Evolutionary conservation across 2,888 invertebrate species (phyloP), one percentile per base, ranked within the genome.

Genomic region (Steinernema hermaphroditum): DNA sequence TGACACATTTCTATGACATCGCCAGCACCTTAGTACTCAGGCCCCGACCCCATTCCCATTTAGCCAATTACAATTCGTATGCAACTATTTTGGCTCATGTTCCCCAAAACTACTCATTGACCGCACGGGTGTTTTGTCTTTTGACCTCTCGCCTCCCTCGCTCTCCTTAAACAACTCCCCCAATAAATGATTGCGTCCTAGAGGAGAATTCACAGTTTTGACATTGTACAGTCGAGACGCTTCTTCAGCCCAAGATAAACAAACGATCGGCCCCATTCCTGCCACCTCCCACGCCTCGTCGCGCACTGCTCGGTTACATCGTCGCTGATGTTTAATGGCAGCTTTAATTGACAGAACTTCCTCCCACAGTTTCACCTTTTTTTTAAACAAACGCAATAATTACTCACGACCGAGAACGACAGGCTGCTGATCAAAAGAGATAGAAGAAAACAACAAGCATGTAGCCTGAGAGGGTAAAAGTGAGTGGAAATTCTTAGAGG

Each of bases 1-100:
- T 71, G 85, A 85, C 74, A 85, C 85, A 4, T 85, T 84, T 70
- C 70, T 84, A 22, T 84, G 70, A 78, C 46, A 6, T 46, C 16
- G 46, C 37, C 37, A 12, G 6, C 12, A 37, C 37, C 12, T 37
- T 12, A 12, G 12, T 37, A 12, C 37, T 37, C 37, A 37, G 37
- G 37, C 37, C 12, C 37, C 37, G 37, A 37, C 37, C 12, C 37
- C 37, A 37, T 12, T 37, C 37, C 37, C 6, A 37, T 12, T 37
- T 12, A 12, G 12, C 37, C 6, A 12, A 8, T 37, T 12, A 37
- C 37, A n/a, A n/a, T 37, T 37, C 37, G 37, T 37, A n/a, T n/a
- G n/a, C n/a, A n/a, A n/a, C n/a, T n/a, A n/a, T 14, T 2, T 24
- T 14, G 54, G 54, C 14, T 54, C 54, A 54, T 27, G 19, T 54